Evolutionary conservation across 2,113 vertebrate genomes (phyloP).

Genomic region (Ictalurus furcatus): DNA sequence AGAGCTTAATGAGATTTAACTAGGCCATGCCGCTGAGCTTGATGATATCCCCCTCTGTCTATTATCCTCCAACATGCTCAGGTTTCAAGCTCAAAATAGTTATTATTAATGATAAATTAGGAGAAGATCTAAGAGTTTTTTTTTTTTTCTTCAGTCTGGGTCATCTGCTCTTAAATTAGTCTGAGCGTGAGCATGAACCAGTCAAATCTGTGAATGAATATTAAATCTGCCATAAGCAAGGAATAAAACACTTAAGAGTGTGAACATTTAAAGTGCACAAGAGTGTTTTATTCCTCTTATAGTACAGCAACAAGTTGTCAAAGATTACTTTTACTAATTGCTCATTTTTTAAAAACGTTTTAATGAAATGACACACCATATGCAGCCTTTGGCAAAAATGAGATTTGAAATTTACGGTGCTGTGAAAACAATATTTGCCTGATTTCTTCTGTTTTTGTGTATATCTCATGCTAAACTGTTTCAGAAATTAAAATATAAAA

Average conservation of each 20-base stretch:
- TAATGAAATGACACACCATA: too few species aligned
- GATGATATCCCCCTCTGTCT: constrained; percentile 10
- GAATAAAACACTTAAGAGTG: background rate
- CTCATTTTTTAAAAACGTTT: too few species aligned
- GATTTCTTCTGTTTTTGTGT: too few species aligned
- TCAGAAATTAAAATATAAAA: too few species aligned
- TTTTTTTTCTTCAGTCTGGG: background rate
- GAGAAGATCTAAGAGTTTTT: constrained; percentile 9
- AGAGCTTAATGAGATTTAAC: constrained; percentile 42
- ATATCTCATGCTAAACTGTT: too few species aligned
- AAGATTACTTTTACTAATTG: too few species aligned
- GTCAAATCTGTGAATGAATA: background rate
- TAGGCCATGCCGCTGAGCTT: constrained; percentile 2
- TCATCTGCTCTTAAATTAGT: background rate
- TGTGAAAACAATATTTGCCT: too few species aligned
- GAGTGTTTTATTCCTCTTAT: too few species aligned
- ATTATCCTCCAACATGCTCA: constrained; percentile 25
- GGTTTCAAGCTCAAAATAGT: constrained; percentile 10
- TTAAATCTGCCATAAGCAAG: background rate
- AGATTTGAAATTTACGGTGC: too few species aligned
- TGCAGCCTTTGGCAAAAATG: too few species aligned
- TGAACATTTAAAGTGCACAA: too few species aligned
- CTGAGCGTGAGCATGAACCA: background rate
- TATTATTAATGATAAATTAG: constrained; percentile 18
- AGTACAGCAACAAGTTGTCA: too few species aligned